A percentile compares a stretch with the other conserved stretches of the same genome.
phyloP scores from a whole-genome alignment of 2,888 invertebrate genomes.

The Drosophila recens region DNA sequence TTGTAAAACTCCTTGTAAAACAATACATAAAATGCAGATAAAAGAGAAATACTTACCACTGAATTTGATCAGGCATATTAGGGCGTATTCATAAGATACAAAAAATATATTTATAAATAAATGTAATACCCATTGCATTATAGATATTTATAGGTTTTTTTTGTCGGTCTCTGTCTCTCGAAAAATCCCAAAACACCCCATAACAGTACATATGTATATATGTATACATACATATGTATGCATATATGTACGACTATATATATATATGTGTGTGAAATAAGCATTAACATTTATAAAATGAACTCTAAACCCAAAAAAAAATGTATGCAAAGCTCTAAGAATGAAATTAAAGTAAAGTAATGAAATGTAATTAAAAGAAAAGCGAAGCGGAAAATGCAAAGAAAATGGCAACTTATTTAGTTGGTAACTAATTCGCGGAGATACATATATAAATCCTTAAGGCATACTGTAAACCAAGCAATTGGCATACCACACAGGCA shows the following conservation, averaged over 20 bases:
- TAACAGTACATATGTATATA: constrained; percentile 30
- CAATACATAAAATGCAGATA: constrained; percentile 19
- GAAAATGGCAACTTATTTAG: constrained; percentile 23
- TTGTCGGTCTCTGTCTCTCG: constrained; percentile 26
- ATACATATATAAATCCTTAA: constrained; percentile 18
- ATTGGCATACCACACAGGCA: constrained; percentile 41
- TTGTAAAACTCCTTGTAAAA: constrained; percentile 14
- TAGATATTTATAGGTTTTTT: constrained; percentile 29
- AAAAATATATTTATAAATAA: constrained; percentile 27
- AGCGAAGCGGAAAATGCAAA: not conserved
- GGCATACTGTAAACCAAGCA: constrained; percentile 45
- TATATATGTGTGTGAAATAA: constrained; percentile 52
- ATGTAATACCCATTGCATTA: constrained; percentile 31
- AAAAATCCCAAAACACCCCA: constrained; percentile 19
- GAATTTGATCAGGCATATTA: constrained; percentile 64
- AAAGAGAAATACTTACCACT: constrained; percentile 52
- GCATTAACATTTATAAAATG: constrained; percentile 62
- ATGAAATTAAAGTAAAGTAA: constrained; percentile 17
- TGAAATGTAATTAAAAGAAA: constrained; percentile 19
- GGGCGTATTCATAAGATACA: constrained; percentile 36
- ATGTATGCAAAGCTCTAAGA: constrained; percentile 10
- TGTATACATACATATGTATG: constrained; percentile 4
- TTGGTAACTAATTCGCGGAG: constrained; percentile 38
- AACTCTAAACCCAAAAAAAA: constrained; percentile 20
- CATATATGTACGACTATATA: constrained; percentile 33